These are phyloP conservation scores for Scaptomyza hsui DNA, from an alignment of 1,140 invertebrate species.

Conservation along the genomic window DNA sequence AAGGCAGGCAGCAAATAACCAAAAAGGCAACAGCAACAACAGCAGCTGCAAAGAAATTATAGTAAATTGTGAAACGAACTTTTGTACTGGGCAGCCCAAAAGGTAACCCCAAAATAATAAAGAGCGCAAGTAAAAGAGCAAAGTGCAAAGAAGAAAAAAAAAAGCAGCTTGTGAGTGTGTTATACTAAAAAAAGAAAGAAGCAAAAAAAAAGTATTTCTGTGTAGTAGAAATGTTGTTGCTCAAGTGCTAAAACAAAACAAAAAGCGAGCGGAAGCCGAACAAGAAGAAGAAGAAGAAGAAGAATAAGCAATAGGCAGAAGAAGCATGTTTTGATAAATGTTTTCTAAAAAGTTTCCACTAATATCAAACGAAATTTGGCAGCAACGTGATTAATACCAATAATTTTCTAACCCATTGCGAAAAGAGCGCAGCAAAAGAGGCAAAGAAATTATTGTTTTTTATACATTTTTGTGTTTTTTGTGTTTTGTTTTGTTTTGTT, in stretches of 20 bases:
- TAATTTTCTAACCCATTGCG: slow-evolving; percentile 47
- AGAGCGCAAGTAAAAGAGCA: slow-evolving; percentile 49
- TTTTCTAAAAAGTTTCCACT: slow-evolving; percentile 37
- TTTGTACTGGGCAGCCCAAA: slow-evolving; percentile 33
- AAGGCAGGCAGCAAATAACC: slow-evolving; percentile 33
- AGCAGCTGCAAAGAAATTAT: slow-evolving; percentile 34
- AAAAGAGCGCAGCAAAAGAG: slow-evolving; percentile 32
- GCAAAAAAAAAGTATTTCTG: slow-evolving; percentile 9
- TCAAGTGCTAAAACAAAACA: slow-evolving; percentile 36
- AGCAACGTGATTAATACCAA: slow-evolving; percentile 33
- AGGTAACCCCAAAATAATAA: slow-evolving; percentile 42
- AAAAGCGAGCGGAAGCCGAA: slow-evolving; percentile 4
- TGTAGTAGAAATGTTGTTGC: slow-evolving; percentile 33
- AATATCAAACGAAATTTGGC: slow-evolving; percentile 10
- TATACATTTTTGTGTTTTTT: slow-evolving; percentile 20
- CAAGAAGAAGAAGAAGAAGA: slow-evolving; percentile 3
- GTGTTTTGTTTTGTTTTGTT: slow-evolving; percentile 19
- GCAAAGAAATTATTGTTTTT: slow-evolving; percentile 16
- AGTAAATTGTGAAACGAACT: slow-evolving; percentile 53
- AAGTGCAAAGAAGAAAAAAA: slow-evolving; percentile 39
- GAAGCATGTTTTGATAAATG: slow-evolving; percentile 21
- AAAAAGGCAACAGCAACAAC: slow-evolving; percentile 14
- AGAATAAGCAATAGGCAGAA: slow-evolving; percentile 7
- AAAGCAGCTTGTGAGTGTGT: slow-evolving; percentile 36
- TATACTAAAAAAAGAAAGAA: slow-evolving; percentile 27